Percentiles rank a stretch among this genome's conserved stretches.
phyloP scores from a whole-genome alignment of 92 coral and sea anemone genomes.

The Scolanthus callimorphus region DNA sequence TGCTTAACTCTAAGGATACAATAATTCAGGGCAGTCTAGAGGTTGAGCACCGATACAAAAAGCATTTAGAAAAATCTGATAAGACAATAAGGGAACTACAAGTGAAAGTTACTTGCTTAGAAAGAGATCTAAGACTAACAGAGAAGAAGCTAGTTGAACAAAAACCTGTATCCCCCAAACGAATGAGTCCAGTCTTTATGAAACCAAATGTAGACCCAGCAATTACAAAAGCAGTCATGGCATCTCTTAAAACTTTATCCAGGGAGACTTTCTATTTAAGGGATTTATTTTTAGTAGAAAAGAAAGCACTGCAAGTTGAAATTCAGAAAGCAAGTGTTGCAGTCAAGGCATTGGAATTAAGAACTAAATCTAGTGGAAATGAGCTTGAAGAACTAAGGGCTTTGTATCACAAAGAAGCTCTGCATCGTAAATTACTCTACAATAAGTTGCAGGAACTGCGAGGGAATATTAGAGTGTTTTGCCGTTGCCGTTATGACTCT shows the following conservation, averaged over 20 bases:
- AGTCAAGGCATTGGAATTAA: slow-evolving; percentile 9
- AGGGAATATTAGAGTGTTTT: slow-evolving; percentile 82
- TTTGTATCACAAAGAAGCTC: slow-evolving; percentile 71
- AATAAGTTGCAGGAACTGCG: slow-evolving; percentile 75
- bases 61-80: slow-evolving; percentile 43
- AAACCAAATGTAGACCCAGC: slow-evolving; percentile 22
- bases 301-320: slow-evolving; percentile 9
- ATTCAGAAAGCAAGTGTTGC: slow-evolving; percentile 25
- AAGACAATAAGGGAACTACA: slow-evolving; percentile 42
- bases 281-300: slow-evolving; percentile 16
- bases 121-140: slow-evolving; percentile 48
- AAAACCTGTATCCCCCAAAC: slow-evolving; percentile 9
- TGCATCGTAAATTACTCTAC: slow-evolving; percentile 72
- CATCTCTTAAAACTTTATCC: slow-evolving; percentile 17
- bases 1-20: slow-evolving; percentile 35
- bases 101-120: slow-evolving; percentile 28
- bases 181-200: slow-evolving; percentile 16
- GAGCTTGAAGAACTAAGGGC: slow-evolving; percentile 57
- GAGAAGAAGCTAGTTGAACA: slow-evolving; percentile 15
- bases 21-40: slow-evolving; percentile 27
- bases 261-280: slow-evolving; percentile 19
- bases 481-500: slow-evolving; percentile 69
- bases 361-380: slow-evolving; percentile 8
- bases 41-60: slow-evolving; percentile 29
- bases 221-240: slow-evolving; percentile 26